These are phyloP conservation scores for Anoplolepis gracilipes DNA, from an alignment of 1,140 invertebrate species.

Conservation along the genomic window DNA sequence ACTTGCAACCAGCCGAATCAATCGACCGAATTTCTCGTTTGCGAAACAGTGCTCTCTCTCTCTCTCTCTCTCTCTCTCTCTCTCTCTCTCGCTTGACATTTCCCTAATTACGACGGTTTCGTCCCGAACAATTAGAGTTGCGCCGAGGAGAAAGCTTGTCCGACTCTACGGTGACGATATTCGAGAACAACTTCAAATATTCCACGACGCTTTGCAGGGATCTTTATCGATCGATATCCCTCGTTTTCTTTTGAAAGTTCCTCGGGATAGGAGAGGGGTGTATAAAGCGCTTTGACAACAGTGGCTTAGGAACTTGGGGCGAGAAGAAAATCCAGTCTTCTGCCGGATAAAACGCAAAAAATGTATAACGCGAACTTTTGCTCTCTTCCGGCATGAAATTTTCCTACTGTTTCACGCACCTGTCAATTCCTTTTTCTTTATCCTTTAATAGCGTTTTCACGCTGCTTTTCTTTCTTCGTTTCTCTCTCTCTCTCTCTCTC, in stretches of 20 bases:
- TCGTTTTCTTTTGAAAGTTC: constrained; percentile 37
- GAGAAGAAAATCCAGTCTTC: neutral
- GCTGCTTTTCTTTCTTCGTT: constrained; percentile 24
- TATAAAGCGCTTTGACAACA: neutral
- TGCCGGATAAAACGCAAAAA: neutral
- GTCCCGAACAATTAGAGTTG: constrained; percentile 56
- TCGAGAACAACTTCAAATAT: constrained; percentile 22
- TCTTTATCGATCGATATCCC: constrained; percentile 40
- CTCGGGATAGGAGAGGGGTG: neutral
- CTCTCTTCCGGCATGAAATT: neutral
- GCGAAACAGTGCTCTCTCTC: constrained; percentile 1
- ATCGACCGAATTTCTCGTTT: neutral
- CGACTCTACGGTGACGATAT: constrained; percentile 17
- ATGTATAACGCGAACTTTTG: neutral
- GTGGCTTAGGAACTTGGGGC: neutral
- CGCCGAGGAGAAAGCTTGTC: constrained; percentile 25
- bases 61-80: no score
- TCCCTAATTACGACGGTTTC: constrained; percentile 41
- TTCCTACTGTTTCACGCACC: constrained; percentile 38
- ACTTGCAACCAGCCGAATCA: constrained; percentile 1
- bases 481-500: constrained; percentile 30
- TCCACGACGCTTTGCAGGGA: neutral
- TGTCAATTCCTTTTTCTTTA: constrained; percentile 54
- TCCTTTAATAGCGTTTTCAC: neutral
- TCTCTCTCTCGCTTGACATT: constrained; percentile 45